Base-by-base conservation (phyloP, 2,888 invertebrate genomes). In the Cosmia trapezina region DNA sequence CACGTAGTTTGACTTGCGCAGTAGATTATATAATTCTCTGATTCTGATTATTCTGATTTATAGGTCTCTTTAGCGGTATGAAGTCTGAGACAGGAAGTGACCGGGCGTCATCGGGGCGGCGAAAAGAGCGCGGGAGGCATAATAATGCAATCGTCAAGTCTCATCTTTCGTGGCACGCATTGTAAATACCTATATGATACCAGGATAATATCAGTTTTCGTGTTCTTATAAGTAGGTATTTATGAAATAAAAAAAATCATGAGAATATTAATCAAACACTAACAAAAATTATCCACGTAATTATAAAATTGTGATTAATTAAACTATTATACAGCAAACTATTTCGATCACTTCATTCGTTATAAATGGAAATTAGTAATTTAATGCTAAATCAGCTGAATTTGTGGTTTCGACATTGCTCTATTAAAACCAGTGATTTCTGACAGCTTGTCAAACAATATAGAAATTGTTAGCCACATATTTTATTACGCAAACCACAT, bases 361-460 rank as follows among this genome's bases (percentile, higher is more conserved):
- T 51, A 37, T 56, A 14, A 62, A 69, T 78, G 14, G 37, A 56
- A 64, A 78, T 78, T 47, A 51, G 62, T n/a, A 70, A 75, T 75
- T 70, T 80, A n/a, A 57, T 57, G 22, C 76, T 62, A 62, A 49
- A 81, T 77, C 41, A 61, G 41, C 68, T 54, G 47, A 65, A 81
- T 81, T 70, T 81, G 81, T 81, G 81, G 77, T 77, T 81, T 65
- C 5, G 47, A 62, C 54, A 43, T 64, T 22, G 43, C 51, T 69
- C 14, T 73, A 66, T 51, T 79, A 56, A 37, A 64, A 28, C n/a
- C 64, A 70, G 56, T 72, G 72, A 72, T 81, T 68, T 81, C 57
- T 69, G 72, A 76, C 61, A 72, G 77, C 76, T 64, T 56, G 41
- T 80, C 72, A 81, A 81, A 81, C 64, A 80, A 77, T 72, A 72